A percentile compares a stretch with the other conserved stretches of the same genome.
Evolutionary conservation across 2,888 invertebrate species (phyloP).

Genomic region (Chaitophorus viminalis): DNA sequence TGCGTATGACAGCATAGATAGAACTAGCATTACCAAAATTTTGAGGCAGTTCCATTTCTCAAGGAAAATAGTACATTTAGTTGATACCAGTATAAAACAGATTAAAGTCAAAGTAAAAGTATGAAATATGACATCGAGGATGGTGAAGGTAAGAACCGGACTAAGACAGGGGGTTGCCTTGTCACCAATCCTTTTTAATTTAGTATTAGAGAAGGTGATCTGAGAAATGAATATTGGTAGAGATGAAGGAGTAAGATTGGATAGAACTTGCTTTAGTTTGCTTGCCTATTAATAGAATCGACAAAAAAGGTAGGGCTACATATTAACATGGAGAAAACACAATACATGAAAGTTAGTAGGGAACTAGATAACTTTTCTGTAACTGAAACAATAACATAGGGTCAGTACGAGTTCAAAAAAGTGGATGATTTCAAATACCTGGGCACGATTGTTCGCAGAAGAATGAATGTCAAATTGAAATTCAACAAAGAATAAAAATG

Average conservation of each 20-base stretch:
- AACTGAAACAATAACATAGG: conserved; percentile 1
- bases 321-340: not conserved
- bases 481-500: conserved; percentile 31
- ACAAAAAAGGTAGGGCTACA: not conserved
- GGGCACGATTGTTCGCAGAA: not conserved
- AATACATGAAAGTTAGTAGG: conserved; percentile 20
- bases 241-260: conserved; percentile 21
- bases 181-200: conserved; percentile 19
- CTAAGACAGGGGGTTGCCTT: not conserved
- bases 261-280: conserved; percentile 24
- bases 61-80: conserved; percentile 27
- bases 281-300: conserved; percentile 14
- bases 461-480: conserved; percentile 36
- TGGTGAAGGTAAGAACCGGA: conserved; percentile 33
- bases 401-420: conserved; percentile 26
- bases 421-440: conserved; percentile 16
- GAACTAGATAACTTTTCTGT: not conserved
- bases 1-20: conserved; percentile 36
- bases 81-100: conserved; percentile 31
- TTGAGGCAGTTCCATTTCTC: conserved; percentile 15
- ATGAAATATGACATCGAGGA: conserved; percentile 2
- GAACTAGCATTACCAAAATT: conserved; percentile 26
- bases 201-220: not conserved
- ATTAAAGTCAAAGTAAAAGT: conserved; percentile 38
- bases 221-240: conserved; percentile 25